Conservation (phyloP, 2,797 vertebrate species). For the Pogoniulus pusillus region DNA sequence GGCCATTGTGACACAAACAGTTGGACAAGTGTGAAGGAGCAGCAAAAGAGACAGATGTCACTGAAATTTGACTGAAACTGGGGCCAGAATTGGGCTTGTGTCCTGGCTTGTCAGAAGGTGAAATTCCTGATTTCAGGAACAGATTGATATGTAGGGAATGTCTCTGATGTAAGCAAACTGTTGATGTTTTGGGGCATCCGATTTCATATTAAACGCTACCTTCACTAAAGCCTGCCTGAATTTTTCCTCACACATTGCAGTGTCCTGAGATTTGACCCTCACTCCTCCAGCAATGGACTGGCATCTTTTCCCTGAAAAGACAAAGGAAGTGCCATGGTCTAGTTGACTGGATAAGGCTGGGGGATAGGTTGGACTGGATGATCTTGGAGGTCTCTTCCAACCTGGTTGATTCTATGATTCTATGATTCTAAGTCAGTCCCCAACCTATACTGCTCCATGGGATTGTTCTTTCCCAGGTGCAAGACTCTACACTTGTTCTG, state of each 20-base stretch:
- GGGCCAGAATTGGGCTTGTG: neutral
- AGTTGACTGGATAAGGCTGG: no score
- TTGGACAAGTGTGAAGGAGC: neutral
- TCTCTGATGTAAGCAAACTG: neutral
- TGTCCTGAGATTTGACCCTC: neutral
- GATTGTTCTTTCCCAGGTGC: no score
- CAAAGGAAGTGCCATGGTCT: no score
- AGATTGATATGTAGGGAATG: neutral
- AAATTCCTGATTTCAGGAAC: neutral
- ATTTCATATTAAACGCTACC: neutral
- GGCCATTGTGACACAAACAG: neutral
- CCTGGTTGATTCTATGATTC: no score
- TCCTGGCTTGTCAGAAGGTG: neutral
- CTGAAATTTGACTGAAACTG: neutral
- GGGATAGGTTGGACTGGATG: no score
- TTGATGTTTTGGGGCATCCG: neutral
- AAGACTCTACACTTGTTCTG: no score
- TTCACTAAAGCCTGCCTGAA: neutral
- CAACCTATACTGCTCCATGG: no score
- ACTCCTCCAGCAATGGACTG: slow-evolving; percentile 31
- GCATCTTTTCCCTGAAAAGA: neutral
- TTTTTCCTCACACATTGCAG: neutral
- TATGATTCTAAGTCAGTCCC: no score
- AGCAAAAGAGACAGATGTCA: accelerated
- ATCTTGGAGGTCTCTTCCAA: no score